phyloP scores from a whole-genome alignment of 2,888 invertebrate species.

The Aleiodes testaceus region DNA sequence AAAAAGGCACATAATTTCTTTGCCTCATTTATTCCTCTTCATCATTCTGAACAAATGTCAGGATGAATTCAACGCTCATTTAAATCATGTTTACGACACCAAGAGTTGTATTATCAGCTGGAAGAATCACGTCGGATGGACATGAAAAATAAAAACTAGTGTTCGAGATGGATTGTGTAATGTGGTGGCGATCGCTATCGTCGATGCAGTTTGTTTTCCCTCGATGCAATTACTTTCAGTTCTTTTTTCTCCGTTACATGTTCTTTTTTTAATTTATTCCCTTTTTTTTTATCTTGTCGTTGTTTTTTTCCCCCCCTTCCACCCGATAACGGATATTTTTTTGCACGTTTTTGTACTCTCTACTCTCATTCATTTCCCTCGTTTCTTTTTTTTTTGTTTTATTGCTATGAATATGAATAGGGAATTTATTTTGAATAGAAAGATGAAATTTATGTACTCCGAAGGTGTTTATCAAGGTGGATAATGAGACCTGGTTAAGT shows the following conservation, averaged over 20 bases:
- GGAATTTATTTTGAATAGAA: not conserved
- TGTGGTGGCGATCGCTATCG: slow-evolving; percentile 25
- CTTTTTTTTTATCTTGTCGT: slow-evolving; percentile 19
- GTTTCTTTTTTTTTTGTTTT: not conserved
- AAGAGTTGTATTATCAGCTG: slow-evolving; percentile 6
- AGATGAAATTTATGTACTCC: not conserved
- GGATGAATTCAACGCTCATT: slow-evolving; percentile 20
- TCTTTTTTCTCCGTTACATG: not conserved
- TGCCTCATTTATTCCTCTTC: not conserved
- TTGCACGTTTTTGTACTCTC: too few species aligned
- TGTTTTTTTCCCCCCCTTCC: not conserved
- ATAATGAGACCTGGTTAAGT: slow-evolving; percentile 15
- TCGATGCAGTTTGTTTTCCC: slow-evolving; percentile 32
- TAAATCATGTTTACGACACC: slow-evolving; percentile 19
- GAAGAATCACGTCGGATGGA: slow-evolving; percentile 25
- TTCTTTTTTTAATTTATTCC: slow-evolving; percentile 11
- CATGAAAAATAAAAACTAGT: slow-evolving; percentile 14
- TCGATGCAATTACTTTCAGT: slow-evolving; percentile 35
- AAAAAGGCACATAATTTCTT: not conserved
- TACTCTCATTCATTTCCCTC: too few species aligned
- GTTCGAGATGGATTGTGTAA: slow-evolving; percentile 29
- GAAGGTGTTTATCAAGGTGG: slow-evolving; percentile 17
- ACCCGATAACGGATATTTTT: too few species aligned
- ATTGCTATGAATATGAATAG: not conserved
- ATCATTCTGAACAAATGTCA: slow-evolving; percentile 5